Percentiles rank a stretch among this genome's conserved stretches.
phyloP scores from a whole-genome alignment of 1,140 invertebrate species.

The Cydia splendana region DNA sequence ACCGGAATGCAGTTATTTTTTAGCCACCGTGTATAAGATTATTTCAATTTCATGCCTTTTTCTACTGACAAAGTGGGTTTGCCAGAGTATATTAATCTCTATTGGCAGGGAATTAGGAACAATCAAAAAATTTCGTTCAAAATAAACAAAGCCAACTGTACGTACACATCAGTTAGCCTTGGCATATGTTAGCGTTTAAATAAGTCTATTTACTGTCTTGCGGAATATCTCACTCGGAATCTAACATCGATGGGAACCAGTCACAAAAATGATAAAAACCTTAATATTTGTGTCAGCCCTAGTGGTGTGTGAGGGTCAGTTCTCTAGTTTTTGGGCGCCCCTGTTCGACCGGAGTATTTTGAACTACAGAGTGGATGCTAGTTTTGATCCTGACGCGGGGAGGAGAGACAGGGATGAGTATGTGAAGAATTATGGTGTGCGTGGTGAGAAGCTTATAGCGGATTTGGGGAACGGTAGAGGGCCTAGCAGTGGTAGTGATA shows the following conservation, averaged over 20 bases:
- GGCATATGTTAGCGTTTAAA: conserved; percentile 7
- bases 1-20: too few species aligned
- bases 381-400: conserved; percentile 59
- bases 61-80: too few species aligned
- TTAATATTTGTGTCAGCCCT: conserved; percentile 48
- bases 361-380: conserved; percentile 61
- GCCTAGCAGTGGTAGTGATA: conserved; percentile 37
- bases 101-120: background rate
- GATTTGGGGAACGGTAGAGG: conserved; percentile 65
- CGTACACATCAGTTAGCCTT: background rate
- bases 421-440: conserved; percentile 55
- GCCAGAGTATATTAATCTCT: background rate
- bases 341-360: conserved; percentile 65
- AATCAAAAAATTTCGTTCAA: background rate
- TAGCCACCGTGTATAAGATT: too few species aligned
- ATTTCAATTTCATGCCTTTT: too few species aligned
- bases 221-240: conserved; percentile 12
- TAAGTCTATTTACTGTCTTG: conserved; percentile 14
- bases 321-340: conserved; percentile 73
- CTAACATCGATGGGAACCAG: background rate
- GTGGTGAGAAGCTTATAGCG: conserved; percentile 63
- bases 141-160: background rate
- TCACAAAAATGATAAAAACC: conserved; percentile 48
- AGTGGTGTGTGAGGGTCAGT: conserved; percentile 52
- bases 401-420: conserved; percentile 53